phyloP scores from a whole-genome alignment of 2,113 vertebrate species.

The Balaenoptera acutorostrata region DNA sequence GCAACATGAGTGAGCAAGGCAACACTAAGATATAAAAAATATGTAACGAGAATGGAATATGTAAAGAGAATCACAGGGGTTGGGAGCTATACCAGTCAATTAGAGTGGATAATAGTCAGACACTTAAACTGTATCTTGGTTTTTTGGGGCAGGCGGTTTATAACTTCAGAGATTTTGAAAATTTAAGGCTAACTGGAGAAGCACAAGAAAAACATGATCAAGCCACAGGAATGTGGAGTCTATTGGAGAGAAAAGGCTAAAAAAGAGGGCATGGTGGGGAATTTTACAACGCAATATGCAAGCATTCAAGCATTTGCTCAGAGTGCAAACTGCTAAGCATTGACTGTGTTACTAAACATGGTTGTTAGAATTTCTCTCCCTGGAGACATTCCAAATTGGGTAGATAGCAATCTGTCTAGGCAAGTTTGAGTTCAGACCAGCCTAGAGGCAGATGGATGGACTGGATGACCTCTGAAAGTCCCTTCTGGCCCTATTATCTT shows the following conservation, averaged over 20 bases:
- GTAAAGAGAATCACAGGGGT: background rate
- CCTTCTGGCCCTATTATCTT: conserved; percentile 23
- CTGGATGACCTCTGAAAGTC: conserved; percentile 15
- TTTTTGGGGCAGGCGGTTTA: background rate
- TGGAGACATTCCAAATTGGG: background rate
- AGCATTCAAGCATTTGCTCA: background rate
- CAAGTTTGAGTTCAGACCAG: background rate
- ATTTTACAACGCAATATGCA: conserved; percentile 14
- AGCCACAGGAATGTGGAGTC: background rate
- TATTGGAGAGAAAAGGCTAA: background rate
- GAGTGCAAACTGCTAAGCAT: conserved; percentile 5
- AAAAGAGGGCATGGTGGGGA: background rate
- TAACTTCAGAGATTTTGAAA: background rate
- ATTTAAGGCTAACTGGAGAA: background rate
- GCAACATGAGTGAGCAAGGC: background rate
- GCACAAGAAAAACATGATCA: background rate
- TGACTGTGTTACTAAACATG: conserved; percentile 20
- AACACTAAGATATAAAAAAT: background rate
- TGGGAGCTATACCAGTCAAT: background rate
- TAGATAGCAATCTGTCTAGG: background rate
- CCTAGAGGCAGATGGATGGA: conserved; percentile 11
- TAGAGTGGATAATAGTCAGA: background rate
- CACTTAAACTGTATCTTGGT: background rate
- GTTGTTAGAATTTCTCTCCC: conserved; percentile 17
- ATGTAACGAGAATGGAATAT: background rate